Percentiles rank a stretch among this genome's conserved stretches.
Evolutionary conservation across 2,797 vertebrate genomes (phyloP).

Genomic region (Dipus sagitta): DNA sequence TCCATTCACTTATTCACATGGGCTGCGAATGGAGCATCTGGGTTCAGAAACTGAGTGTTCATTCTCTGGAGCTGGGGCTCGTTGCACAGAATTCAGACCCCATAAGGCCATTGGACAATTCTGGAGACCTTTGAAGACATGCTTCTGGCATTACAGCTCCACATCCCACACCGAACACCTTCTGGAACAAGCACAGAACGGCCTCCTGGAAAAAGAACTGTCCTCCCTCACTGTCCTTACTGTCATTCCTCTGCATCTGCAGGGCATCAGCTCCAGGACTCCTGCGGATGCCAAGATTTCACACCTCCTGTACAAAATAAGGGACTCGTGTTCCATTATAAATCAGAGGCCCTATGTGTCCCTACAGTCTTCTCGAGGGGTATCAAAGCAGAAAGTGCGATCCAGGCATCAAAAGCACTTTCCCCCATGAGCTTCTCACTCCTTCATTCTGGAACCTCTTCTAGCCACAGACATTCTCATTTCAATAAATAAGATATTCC

Average conservation of each 20-base stretch:
- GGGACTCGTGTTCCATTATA: too few relatives aligned
- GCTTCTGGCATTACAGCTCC: rapidly evolving
- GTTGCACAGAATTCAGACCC: neutral
- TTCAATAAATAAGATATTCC: neutral
- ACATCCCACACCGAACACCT: neutral
- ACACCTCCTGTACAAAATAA: neutral
- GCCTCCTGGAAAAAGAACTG: neutral
- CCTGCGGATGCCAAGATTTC: neutral
- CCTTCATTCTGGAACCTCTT: neutral
- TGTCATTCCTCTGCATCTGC: neutral
- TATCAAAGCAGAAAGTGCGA: neutral
- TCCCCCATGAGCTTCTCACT: neutral
- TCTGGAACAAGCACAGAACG: neutral
- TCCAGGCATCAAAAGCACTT: neutral
- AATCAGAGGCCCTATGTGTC: neutral
- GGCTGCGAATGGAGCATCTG: neutral
- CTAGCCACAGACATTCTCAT: neutral
- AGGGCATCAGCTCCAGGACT: neutral
- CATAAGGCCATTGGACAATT: neutral
- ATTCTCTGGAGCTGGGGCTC: neutral
- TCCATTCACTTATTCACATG: neutral
- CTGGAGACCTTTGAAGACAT: neutral
- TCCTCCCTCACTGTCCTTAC: neutral
- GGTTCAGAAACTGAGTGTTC: neutral
- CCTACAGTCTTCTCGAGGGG: neutral